These are phyloP conservation scores for Tinea pellionella DNA, from an alignment of 2,888 invertebrate genomes.

Conservation along the genomic window DNA sequence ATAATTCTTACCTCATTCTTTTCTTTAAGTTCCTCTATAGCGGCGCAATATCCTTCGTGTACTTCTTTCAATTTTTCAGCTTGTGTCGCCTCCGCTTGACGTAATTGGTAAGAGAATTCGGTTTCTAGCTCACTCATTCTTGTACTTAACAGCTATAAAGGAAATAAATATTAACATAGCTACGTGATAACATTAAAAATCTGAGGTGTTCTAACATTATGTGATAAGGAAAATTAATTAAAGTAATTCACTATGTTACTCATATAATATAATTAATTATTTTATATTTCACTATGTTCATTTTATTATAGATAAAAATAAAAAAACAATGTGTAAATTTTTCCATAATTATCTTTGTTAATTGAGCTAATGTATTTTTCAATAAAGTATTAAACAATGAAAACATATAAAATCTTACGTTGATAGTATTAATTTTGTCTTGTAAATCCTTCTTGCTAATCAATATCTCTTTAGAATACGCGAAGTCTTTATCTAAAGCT, in stretches of 20 bases:
- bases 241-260: background rate
- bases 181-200: background rate
- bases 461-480: constrained; percentile 83
- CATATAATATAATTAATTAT: background rate
- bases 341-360: too few relatives aligned
- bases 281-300: background rate
- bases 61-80: constrained; percentile 84
- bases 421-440: constrained; percentile 76
- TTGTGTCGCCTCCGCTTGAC: constrained; percentile 82
- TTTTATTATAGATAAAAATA: too few relatives aligned
- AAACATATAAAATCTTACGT: constrained; percentile 31
- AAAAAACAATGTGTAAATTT: too few relatives aligned
- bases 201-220: too few relatives aligned
- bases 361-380: too few relatives aligned
- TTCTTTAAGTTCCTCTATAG: constrained; percentile 83
- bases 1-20: constrained; percentile 66
- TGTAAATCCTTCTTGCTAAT: constrained; percentile 82
- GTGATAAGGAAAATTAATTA: background rate
- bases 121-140: constrained; percentile 87
- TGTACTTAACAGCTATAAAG: constrained; percentile 66
- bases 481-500: constrained; percentile 79
- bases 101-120: constrained; percentile 87
- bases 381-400: too few relatives aligned
- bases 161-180: constrained; percentile 14
- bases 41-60: constrained; percentile 83